Evolutionary conservation across 2,888 invertebrate species (phyloP), one percentile per base, ranked within the genome.

Genomic region (Luperina nickerlii): DNA sequence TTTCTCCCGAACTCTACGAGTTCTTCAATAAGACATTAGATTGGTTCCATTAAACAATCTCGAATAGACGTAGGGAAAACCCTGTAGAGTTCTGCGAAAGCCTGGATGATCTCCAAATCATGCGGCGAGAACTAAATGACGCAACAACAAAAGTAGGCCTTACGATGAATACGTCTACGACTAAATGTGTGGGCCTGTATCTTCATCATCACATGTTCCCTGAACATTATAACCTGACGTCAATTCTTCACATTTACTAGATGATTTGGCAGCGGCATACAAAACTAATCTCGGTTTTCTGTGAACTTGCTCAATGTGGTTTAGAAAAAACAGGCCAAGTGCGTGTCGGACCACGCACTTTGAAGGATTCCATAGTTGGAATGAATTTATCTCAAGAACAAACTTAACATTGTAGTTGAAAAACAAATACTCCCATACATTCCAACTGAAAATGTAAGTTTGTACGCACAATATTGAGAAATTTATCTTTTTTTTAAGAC

Each of bases 71-170:
- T 63, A 18, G 32, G 48, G 66, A 84, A 81, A 83, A 76, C 73
- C 76, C 70, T 77, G 76, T 32, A 42, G 67, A 57, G 38, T 83
- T 83, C 85, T 67, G 32, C 62, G 85, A 84, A 83, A 63, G 85
- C 42, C 83, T 83, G 83, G 83, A 83, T 81, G 85, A 70, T 76
- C 73, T 83, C 83, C 83, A 83, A 85, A 67, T 67, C 42, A 74
- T 76, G 76, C 48, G 9, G 24, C 32, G 65, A 70, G 73, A 66
- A 74, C 76, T 66, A 54, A 81, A 81, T 81, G 85, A 81, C 63
- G 85, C 72, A 76, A 81, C 54, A 24, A 42, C 54, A 27, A 76
- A 81, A 62, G 54, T 76, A 73, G 72, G 72, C 71, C 82, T 75
- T 42, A 65, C 63, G n/a, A 45, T 68, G 67, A 57, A 72, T 62